Base-by-base conservation (phyloP, 2,797 vertebrate species). In the Avahi laniger region DNA sequence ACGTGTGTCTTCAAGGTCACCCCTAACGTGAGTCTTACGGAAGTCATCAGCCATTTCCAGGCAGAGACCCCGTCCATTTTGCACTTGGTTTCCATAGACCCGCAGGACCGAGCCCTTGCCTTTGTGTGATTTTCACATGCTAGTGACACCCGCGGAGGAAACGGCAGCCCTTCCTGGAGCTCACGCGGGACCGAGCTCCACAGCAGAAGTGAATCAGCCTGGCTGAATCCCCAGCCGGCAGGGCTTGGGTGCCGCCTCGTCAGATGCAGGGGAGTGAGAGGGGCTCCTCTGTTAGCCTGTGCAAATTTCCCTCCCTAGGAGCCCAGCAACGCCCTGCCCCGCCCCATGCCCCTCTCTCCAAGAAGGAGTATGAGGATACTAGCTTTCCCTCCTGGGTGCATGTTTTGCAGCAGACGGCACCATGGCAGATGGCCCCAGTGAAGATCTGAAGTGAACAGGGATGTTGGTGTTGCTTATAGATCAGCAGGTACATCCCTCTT, bases 301-400 rank as follows among this genome's bases (percentile, higher is more conserved):
- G 50, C 63, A 7, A 7, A 65, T 54, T 57, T 38, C 61, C 38
- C 67, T 48, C 38, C 59, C n/a, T 3, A 9, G 80, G 48, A 65
- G 10, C 33, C 72, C 52, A 50, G 5, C 17, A 5, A 1, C 4
- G 0, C 0, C 30, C 26, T 41, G 33, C 43, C 41, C 33, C 0
- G 0, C 87, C 59, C 63, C 4, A 17, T 38, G 33, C 10, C 17
- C 30, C 43, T 15, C 2, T 4, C 52, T 89, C 50, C 46, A 3
- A 11, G n/a, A 15, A 79, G 41, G 12, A 54, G 33, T 1, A 2
- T 2, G 33, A 17, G 8, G 41, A 7, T 18, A 1, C 5, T 4
- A 0, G 7, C 33, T 72, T 20, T 9, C 10, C 75, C 46, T 81
- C 18, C 54, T 26, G 9, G 4, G 54, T 1, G 7, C 2, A 4